Percentiles rank a stretch among this genome's conserved stretches.
Conservation (phyloP, 2,113 vertebrate genomes). For the Odocoileus hemionus region DNA sequence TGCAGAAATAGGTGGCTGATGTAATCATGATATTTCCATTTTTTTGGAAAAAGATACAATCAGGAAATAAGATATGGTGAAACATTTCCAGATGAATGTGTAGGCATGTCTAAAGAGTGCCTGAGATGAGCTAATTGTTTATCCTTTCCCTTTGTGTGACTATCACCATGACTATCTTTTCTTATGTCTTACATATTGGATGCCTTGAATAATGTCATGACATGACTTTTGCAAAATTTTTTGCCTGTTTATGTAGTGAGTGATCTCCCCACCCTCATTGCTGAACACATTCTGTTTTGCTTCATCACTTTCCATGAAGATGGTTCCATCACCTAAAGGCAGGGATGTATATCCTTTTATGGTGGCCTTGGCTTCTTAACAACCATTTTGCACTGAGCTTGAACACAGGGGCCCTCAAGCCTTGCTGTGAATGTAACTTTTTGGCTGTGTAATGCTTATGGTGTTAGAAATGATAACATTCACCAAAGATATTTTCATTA, state of each 20-base stretch:
- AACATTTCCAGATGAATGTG: neutral
- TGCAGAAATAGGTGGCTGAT: neutral
- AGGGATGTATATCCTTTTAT: neutral
- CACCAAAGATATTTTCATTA: slow-evolving; percentile 35
- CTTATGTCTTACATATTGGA: neutral
- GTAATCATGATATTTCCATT: neutral
- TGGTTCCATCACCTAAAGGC: neutral
- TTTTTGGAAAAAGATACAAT: neutral
- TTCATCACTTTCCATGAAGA: neutral
- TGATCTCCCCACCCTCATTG: neutral
- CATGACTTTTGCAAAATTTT: neutral
- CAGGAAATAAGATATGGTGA: neutral
- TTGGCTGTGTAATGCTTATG: neutral
- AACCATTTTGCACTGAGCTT: neutral
- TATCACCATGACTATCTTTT: neutral
- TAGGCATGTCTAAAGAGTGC: neutral
- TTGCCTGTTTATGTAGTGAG: neutral
- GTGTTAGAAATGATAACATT: slow-evolving; percentile 21
- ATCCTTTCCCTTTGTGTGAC: neutral
- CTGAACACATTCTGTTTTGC: neutral
- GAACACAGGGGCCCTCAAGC: neutral
- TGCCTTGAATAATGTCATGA: neutral
- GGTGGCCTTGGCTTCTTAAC: neutral
- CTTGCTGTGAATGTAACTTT: slow-evolving; percentile 18
- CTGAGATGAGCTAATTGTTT: neutral